These are phyloP conservation scores for Rhabditoides inermis DNA, from an alignment of 2,888 invertebrate species.

Conservation along the genomic window DNA sequence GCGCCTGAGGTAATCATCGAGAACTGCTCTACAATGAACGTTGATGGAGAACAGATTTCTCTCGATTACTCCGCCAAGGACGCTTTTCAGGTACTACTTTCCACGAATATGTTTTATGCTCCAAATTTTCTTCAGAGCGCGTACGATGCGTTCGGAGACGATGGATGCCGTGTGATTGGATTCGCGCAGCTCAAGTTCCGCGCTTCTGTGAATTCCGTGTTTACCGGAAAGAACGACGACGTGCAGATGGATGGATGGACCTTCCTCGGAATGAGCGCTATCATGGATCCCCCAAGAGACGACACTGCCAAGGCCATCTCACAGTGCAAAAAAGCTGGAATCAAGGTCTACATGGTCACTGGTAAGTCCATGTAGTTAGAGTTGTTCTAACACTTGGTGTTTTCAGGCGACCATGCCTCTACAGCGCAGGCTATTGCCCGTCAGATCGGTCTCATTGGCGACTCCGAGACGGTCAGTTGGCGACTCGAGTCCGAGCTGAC, in stretches of 20 bases:
- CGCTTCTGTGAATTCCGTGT: conserved; percentile 11
- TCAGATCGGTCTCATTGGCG: conserved; percentile 16
- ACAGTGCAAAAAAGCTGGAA: conserved; percentile 18
- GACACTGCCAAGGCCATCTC: conserved; percentile 14
- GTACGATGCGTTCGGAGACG: conserved; percentile 23
- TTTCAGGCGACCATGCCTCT: conserved; percentile 23
- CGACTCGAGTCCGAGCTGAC: neutral
- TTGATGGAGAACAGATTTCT: conserved; percentile 4
- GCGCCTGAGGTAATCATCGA: conserved; percentile 16
- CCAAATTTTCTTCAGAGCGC: conserved; percentile 10
- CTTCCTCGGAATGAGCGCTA: conserved; percentile 30
- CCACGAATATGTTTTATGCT: too few species aligned
- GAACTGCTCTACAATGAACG: conserved; percentile 9
- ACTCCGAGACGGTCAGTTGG: neutral
- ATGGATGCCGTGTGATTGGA: conserved; percentile 27
- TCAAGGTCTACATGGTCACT: conserved; percentile 20
- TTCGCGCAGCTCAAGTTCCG: conserved; percentile 17
- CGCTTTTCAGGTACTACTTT: too few species aligned
- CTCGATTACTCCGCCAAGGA: conserved; percentile 3
- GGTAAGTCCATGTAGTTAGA: neutral
- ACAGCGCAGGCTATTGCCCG: conserved; percentile 19
- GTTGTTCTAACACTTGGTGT: conserved; percentile 10
- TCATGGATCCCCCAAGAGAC: conserved; percentile 25
- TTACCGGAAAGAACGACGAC: conserved; percentile 17
- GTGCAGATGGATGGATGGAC: conserved; percentile 15